Evolutionary conservation across 2,888 invertebrate species (phyloP).

Genomic region (Drosophila differens): DNA sequence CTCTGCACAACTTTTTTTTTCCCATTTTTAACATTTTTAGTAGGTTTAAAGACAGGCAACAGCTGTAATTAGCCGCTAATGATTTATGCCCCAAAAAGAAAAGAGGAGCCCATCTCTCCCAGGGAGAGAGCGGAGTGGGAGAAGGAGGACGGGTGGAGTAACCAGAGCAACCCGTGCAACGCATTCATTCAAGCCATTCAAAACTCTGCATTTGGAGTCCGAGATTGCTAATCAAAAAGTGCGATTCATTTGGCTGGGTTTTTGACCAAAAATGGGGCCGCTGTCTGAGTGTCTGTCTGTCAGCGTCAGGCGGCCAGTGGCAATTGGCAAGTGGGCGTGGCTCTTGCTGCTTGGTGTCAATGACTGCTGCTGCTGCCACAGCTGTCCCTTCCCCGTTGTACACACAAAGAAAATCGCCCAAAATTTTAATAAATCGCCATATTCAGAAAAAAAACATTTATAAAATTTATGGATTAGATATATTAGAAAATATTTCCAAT

Average conservation of each 20-base stretch:
- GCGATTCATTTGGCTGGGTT: constrained; percentile 69
- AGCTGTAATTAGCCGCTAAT: constrained; percentile 67
- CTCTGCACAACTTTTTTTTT: neutral
- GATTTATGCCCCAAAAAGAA: constrained; percentile 53
- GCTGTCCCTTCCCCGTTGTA: neutral
- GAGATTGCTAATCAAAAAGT: constrained; percentile 70
- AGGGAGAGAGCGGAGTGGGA: neutral
- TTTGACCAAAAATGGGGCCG: constrained; percentile 35
- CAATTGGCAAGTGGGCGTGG: constrained; percentile 32
- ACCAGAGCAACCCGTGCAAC: constrained; percentile 21
- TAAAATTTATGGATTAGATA: too few species aligned
- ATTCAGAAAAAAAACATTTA: too few species aligned
- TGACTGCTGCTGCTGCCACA: constrained; percentile 54
- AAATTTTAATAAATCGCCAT: too few species aligned
- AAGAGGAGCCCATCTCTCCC: neutral
- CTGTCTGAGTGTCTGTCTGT: constrained; percentile 17
- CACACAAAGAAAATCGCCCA: neutral
- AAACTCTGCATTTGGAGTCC: constrained; percentile 1
- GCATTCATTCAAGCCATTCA: constrained; percentile 2
- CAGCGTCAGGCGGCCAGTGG: constrained; percentile 20
- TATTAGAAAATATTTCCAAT: too few species aligned
- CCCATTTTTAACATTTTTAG: constrained; percentile 17
- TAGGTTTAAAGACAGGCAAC: constrained; percentile 47
- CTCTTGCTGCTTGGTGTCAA: constrained; percentile 61
- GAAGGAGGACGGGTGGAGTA: neutral